Conservation (phyloP, 2,113 vertebrate genomes). For the Bufo gargarizans region DNA sequence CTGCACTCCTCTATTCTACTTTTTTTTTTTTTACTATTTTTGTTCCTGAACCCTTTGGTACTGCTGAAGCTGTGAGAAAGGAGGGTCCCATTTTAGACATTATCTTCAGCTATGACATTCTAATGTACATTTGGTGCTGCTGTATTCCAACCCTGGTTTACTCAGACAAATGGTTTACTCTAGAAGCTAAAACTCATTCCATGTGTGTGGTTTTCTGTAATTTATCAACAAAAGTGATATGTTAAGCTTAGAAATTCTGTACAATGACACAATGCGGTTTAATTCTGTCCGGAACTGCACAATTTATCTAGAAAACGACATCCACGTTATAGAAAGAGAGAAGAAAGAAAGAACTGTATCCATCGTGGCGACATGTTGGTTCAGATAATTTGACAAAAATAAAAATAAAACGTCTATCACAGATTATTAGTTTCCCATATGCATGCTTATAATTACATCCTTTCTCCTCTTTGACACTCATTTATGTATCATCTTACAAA, state of each 20-base stretch:
- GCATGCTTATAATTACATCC: not conserved
- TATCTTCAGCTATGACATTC: not conserved
- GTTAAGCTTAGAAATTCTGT: slow-evolving; percentile 42
- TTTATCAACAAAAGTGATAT: slow-evolving; percentile 49
- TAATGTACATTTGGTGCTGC: not conserved
- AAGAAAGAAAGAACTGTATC: slow-evolving; percentile 18
- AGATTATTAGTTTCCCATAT: not conserved
- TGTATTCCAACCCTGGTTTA: not conserved
- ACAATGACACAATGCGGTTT: slow-evolving; percentile 27
- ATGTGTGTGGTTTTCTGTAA: slow-evolving; percentile 47
- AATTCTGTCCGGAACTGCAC: slow-evolving; percentile 16
- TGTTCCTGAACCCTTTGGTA: not conserved
- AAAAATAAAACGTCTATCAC: not conserved
- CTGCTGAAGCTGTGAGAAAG: not conserved
- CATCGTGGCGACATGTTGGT: slow-evolving; percentile 2
- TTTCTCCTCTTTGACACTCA: too few species aligned
- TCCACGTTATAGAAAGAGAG: not conserved
- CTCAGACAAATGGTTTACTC: slow-evolving; percentile 18
- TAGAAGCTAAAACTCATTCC: slow-evolving; percentile 40
- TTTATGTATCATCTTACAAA: too few species aligned
- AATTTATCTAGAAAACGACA: slow-evolving; percentile 23
- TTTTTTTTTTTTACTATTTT: not conserved
- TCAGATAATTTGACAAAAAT: not conserved
- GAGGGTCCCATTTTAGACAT: not conserved
- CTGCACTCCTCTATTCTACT: too few species aligned